phyloP scores from a whole-genome alignment of 2,888 invertebrate species.

The Didymodactylos carnosus region DNA sequence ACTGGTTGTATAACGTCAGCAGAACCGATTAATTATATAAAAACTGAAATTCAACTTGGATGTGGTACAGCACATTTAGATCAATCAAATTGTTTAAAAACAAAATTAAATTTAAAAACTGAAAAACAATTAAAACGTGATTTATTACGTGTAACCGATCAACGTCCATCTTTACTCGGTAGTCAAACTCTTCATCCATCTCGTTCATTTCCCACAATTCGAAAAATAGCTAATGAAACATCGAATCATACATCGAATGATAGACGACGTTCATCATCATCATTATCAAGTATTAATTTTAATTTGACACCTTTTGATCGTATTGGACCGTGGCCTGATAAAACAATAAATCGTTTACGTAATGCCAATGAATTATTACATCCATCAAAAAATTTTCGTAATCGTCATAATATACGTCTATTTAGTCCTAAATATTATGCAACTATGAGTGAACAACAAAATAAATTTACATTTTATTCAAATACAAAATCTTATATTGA shows the following conservation, averaged over 20 bases:
- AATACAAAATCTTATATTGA: background rate
- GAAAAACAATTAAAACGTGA: background rate
- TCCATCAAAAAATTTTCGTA: background rate
- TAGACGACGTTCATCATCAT: background rate
- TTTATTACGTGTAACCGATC: background rate
- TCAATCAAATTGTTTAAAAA: background rate
- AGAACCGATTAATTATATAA: too few species aligned
- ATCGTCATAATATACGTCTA: background rate
- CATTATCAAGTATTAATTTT: background rate
- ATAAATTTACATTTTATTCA: background rate
- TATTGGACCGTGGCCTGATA: background rate
- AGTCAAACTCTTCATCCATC: background rate
- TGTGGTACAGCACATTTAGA: background rate
- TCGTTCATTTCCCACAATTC: background rate
- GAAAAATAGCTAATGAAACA: background rate
- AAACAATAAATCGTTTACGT: background rate
- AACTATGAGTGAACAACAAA: background rate
- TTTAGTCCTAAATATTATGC: background rate
- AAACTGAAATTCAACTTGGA: too few species aligned
- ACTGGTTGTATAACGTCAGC: too few species aligned
- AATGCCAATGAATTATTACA: background rate
- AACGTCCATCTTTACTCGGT: background rate
- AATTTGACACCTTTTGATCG: background rate
- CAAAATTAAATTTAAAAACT: background rate
- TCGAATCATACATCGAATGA: background rate